These are phyloP conservation scores for Drosophila prosaltans DNA, from an alignment of 1,140 invertebrate genomes.

Conservation along the genomic window DNA sequence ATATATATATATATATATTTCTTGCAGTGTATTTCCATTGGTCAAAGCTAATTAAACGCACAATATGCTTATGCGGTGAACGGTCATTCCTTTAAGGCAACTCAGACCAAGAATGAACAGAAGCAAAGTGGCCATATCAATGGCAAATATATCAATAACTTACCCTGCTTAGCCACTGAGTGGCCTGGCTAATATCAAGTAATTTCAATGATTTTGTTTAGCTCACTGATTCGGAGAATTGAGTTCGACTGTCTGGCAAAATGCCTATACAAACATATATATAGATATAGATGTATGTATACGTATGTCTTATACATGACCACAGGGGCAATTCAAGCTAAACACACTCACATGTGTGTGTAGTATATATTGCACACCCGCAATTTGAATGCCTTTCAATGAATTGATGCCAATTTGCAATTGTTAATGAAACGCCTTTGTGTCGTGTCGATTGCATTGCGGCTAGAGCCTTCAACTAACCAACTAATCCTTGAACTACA, in stretches of 20 bases:
- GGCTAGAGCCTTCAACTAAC: slow-evolving; percentile 27
- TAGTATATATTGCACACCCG: slow-evolving; percentile 20
- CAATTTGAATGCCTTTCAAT: slow-evolving; percentile 73
- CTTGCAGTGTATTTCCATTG: slow-evolving; percentile 10
- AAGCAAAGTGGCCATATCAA: slow-evolving; percentile 35
- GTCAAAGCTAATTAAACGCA: slow-evolving; percentile 53
- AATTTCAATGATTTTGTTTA: slow-evolving; percentile 81
- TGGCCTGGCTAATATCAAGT: slow-evolving; percentile 47
- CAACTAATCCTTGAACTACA: slow-evolving; percentile 30
- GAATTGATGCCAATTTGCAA: slow-evolving; percentile 80
- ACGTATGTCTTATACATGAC: slow-evolving; percentile 24
- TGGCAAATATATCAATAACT: slow-evolving; percentile 50
- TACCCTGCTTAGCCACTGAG: slow-evolving; percentile 49
- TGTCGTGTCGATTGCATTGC: slow-evolving; percentile 72
- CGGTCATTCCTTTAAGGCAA: not conserved
- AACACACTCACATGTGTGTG: slow-evolving; percentile 28
- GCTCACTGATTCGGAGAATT: slow-evolving; percentile 80
- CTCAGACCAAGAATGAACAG: not conserved
- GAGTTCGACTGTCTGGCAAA: slow-evolving; percentile 48
- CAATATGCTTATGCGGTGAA: slow-evolving; percentile 37
- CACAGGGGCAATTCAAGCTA: slow-evolving; percentile 43
- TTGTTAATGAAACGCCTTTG: slow-evolving; percentile 81
- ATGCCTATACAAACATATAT: slow-evolving; percentile 17
- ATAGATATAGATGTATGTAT: slow-evolving; percentile 29
- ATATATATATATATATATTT: not conserved